Evolutionary conservation across 2,797 vertebrate genomes (phyloP), one percentile per base, ranked within the genome.

Genomic region (Protonibea diacanthus): DNA sequence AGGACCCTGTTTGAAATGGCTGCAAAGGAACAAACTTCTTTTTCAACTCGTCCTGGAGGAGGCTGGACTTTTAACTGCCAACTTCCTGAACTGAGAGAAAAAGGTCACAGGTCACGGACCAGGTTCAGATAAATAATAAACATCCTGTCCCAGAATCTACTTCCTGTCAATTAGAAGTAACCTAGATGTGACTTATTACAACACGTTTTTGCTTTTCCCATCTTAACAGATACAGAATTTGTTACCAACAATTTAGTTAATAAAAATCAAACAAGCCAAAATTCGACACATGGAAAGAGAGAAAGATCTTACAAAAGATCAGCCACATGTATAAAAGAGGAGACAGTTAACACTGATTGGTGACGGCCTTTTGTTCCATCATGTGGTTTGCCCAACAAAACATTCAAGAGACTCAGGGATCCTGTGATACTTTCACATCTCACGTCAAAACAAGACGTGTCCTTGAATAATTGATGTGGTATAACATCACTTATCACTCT

Each of bases 351-450:
- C 59, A 62, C 58, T 60, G 52, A 85, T 6, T 64, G 33, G 18
- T 58, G 80, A 79, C 25, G 4, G 59, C 61, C 33, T 73, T 67
- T 47, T 80, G 76, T 82, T 78, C 60, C 69, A 65, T 67, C 27
- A 15, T 77, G 83, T 2, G 48, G 81, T 88, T 88, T 84, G 25
- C 64, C 74, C 64, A 75, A 56, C 51, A 64, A 83, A 81, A 81
- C 67, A 74, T 64, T 73, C 18, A 77, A 12, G 65, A 56, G 60
- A 67, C 69, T 67, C 47, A 23, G 56, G 57, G 76, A 82, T 87
- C 42, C 53, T 69, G 67, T 88, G 83, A 82, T 85, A 79, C 67
- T 64, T 62, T 80, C 68, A 90, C 63, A 67, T 84, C 74, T 87
- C 87, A 72, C 87, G 80, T 82, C 72, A 75, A 79, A 87, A 85